Evolutionary conservation across 2,888 invertebrate genomes (phyloP).

Genomic region (Crioceris asparagi): DNA sequence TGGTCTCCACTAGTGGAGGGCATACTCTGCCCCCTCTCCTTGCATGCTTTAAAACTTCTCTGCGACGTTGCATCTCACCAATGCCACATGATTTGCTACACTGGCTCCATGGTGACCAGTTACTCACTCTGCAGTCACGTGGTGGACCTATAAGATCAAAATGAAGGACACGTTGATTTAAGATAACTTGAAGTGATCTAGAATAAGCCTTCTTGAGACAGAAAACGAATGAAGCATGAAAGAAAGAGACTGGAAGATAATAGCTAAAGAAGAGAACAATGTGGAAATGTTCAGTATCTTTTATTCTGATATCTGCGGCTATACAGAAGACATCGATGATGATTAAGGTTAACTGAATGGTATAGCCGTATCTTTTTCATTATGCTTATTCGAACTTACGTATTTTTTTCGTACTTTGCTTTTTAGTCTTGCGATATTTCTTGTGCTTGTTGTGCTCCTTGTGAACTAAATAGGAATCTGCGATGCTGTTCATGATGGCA

Average conservation of each 20-base stretch:
- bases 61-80: constrained; percentile 72
- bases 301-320: too few relatives aligned
- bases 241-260: too few relatives aligned
- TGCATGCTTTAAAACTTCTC: constrained; percentile 66
- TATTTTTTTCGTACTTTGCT: constrained; percentile 33
- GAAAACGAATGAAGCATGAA: too few relatives aligned
- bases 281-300: too few relatives aligned
- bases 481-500: constrained; percentile 60
- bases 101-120: constrained; percentile 78
- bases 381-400: constrained; percentile 31
- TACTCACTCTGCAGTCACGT: constrained; percentile 73
- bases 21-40: constrained; percentile 72
- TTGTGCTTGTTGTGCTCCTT: constrained; percentile 35
- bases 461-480: constrained; percentile 51
- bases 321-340: too few relatives aligned
- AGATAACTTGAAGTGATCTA: too few relatives aligned
- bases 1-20: constrained; percentile 72
- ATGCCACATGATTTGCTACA: constrained; percentile 86
- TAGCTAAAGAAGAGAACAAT: too few relatives aligned
- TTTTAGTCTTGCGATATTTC: constrained; percentile 37
- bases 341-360: too few relatives aligned
- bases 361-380: not conserved
- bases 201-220: too few relatives aligned
- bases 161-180: too few relatives aligned
- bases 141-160: constrained; percentile 49